These are phyloP conservation scores for Habroteleia sp. DNA, from an alignment of 2,888 invertebrate genomes.

Conservation along the genomic window DNA sequence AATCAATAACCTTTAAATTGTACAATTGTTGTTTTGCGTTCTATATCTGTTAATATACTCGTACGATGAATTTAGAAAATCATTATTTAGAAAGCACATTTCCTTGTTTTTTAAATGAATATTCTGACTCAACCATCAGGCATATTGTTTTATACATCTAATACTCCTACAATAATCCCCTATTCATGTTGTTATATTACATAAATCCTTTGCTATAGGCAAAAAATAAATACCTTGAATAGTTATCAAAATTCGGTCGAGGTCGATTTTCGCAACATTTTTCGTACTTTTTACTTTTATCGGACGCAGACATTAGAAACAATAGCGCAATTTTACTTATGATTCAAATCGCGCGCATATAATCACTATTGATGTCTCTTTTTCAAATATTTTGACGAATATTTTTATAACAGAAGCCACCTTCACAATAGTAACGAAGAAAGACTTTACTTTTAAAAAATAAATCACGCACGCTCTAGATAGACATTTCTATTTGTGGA, in stretches of 20 bases:
- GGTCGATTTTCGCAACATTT: slow-evolving; percentile 32
- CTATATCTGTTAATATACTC: too few species aligned
- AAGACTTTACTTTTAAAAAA: slow-evolving; percentile 15
- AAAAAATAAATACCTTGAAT: slow-evolving; percentile 42
- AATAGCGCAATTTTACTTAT: slow-evolving; percentile 23
- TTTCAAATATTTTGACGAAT: slow-evolving; percentile 34
- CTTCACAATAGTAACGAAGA: slow-evolving; percentile 16
- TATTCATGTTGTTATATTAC: slow-evolving; percentile 16
- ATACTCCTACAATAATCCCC: slow-evolving; percentile 33
- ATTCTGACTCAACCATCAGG: slow-evolving; percentile 8
- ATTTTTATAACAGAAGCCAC: slow-evolving; percentile 15
- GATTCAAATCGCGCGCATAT: slow-evolving; percentile 41
- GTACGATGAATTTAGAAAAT: not conserved
- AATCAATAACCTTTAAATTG: too few species aligned
- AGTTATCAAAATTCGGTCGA: slow-evolving; percentile 32
- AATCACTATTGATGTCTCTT: slow-evolving; percentile 37
- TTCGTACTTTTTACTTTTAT: slow-evolving; percentile 30
- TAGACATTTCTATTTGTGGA: slow-evolving; percentile 23
- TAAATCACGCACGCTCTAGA: slow-evolving; percentile 2
- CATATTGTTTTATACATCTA: slow-evolving; percentile 31
- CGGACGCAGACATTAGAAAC: slow-evolving; percentile 23
- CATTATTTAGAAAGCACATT: slow-evolving; percentile 9
- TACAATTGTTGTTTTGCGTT: not conserved
- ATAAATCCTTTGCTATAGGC: not conserved
- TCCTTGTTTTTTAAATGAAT: slow-evolving; percentile 1